Evolutionary conservation across 2,113 vertebrate species (phyloP), one percentile per base, ranked within the genome.

Genomic region (Murina feae): DNA sequence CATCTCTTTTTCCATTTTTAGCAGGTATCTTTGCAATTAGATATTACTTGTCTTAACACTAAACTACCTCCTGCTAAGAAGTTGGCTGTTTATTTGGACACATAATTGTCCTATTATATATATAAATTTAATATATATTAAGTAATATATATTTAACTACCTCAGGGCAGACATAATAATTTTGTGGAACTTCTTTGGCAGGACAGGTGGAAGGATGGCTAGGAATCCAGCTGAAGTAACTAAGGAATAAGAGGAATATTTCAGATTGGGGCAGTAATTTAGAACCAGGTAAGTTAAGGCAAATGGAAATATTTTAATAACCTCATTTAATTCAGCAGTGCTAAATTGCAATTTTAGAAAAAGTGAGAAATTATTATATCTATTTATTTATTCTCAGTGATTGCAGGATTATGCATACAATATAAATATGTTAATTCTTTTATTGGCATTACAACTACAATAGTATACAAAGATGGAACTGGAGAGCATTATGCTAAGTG

Each of bases 121-220:
- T n/a, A n/a, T n/a, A n/a, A n/a, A n/a, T n/a, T n/a, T n/a, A n/a
- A n/a, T n/a, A 30, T 68, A 65, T 35, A 86, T 91, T 30, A 51
- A 53, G 74, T 89, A 78, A 84, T 37, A 84, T 65, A 80, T 66
- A 88, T 78, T 96, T 89, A 94, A 93, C 75, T 87, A 78, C 17
- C 16, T n/a, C 32, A 66, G 21, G 75, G 39, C 35, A 60, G 51
- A 37, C 51, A 58, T 42, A 53, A 87, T 84, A 30, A 80, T 90
- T 94, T 68, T 91, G 71, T 47, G 47, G 39, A 32, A 66, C 12
- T 76, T 71, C 12, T 78, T 84, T 93, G 81, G 68, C 85, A 96
- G 35, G 32, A 79, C 9, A 89, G 80, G 63, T 71, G 92, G 94
- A 95, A 93, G 88, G 84, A 76, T 93, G 51, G 10, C 91, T 51